Evolutionary conservation across 2,888 invertebrate genomes (phyloP).

Genomic region (Tinea pellionella): DNA sequence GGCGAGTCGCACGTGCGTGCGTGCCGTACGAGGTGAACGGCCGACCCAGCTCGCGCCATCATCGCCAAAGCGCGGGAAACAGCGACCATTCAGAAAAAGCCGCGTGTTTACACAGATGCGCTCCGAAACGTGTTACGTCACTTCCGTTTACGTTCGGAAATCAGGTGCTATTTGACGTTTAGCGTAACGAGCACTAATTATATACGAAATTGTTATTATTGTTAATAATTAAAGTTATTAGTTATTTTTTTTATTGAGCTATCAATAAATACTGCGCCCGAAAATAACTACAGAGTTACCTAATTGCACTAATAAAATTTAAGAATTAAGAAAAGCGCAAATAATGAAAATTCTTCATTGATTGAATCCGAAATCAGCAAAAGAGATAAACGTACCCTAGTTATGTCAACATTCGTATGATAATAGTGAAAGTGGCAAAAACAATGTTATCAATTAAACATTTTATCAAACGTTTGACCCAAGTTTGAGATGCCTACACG

Average conservation of each 20-base stretch:
- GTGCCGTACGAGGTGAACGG: neutral
- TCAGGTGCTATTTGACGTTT: constrained; percentile 2
- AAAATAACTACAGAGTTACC: no score
- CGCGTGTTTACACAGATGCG: constrained; percentile 68
- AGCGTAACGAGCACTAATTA: neutral
- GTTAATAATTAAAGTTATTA: no score
- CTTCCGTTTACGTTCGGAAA: constrained; percentile 59
- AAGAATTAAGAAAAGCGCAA: no score
- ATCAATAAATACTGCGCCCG: no score
- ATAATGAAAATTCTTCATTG: no score
- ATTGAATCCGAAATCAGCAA: no score
- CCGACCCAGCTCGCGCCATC: constrained; percentile 1
- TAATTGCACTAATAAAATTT: no score
- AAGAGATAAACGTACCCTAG: no score
- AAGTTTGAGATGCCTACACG: constrained; percentile 15
- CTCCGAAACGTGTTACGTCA: constrained; percentile 64
- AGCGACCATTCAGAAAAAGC: constrained; percentile 62
- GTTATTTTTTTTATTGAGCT: no score
- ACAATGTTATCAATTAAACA: neutral
- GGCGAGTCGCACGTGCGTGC: neutral
- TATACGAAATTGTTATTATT: neutral
- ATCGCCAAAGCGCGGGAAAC: constrained; percentile 48
- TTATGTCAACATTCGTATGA: no score
- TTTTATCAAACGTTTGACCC: constrained; percentile 7
- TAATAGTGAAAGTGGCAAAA: neutral